Conservation (phyloP, 1,140 invertebrate species). For the Chelonus insularis region DNA sequence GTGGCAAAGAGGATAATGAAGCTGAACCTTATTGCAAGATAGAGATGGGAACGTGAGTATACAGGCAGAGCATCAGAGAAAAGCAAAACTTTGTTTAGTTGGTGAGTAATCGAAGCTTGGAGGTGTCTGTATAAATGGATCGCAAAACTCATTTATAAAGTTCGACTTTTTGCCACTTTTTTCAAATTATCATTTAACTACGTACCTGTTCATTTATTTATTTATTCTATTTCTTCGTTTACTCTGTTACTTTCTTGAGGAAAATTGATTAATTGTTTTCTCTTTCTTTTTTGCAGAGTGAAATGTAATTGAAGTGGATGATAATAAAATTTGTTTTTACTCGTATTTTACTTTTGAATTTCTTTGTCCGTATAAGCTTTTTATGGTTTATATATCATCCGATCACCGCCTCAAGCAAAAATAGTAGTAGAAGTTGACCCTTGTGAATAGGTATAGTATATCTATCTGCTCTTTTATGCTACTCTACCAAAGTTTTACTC, state of each 20-base stretch:
- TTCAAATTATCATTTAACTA: constrained; percentile 17
- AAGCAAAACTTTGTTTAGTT: constrained; percentile 37
- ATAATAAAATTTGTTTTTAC: too few relatives aligned
- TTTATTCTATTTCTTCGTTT: too few relatives aligned
- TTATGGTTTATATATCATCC: too few relatives aligned
- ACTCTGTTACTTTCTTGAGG: too few relatives aligned
- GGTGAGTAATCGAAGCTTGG: constrained; percentile 39
- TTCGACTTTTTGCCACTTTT: constrained; percentile 15
- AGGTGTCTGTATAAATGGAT: constrained; percentile 42
- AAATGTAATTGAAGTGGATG: too few relatives aligned
- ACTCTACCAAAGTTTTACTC: not conserved
- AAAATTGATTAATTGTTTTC: too few relatives aligned
- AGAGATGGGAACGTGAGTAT: constrained; percentile 31
- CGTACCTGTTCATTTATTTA: not conserved
- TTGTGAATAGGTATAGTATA: not conserved
- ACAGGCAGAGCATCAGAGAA: constrained; percentile 24
- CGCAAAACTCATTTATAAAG: constrained; percentile 46
- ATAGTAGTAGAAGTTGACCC: not conserved
- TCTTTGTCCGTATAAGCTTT: too few relatives aligned
- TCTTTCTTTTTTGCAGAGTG: too few relatives aligned
- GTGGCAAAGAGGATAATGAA: not conserved
- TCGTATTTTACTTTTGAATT: too few relatives aligned
- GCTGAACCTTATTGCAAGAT: not conserved
- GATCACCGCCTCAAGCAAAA: too few relatives aligned
- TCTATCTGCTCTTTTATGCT: not conserved